A percentile compares a stretch with the other conserved stretches of the same genome.
These are phyloP conservation scores for Poeciliopsis presidionis DNA, from an alignment of 2,797 vertebrate species.

Conservation along the genomic window DNA sequence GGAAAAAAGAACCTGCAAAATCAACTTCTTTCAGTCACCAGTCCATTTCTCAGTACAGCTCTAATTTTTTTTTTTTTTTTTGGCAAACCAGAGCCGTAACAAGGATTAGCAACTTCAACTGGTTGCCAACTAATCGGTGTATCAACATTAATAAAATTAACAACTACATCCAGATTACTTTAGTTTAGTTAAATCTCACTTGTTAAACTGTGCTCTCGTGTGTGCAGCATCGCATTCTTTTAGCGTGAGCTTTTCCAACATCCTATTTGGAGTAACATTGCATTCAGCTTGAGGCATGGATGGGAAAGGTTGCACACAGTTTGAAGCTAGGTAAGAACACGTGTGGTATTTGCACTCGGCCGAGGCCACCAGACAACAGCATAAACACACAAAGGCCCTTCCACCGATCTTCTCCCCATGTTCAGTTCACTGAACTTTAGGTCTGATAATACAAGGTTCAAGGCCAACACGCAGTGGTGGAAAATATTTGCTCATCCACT, in stretches of 20 bases:
- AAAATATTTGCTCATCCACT: conserved; percentile 15
- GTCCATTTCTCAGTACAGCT: not conserved
- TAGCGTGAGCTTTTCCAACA: not conserved
- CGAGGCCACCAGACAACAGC: conserved; percentile 66
- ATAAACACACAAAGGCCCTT: conserved; percentile 56
- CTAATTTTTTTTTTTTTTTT: not conserved
- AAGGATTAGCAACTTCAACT: not conserved
- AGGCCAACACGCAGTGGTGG: conserved; percentile 9
- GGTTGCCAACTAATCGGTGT: not conserved
- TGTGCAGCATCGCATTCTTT: not conserved
- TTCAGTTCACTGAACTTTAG: conserved; percentile 38
- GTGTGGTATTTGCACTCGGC: conserved; percentile 39
- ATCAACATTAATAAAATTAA: not conserved
- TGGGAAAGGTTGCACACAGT: conserved; percentile 6
- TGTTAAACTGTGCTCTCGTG: not conserved
- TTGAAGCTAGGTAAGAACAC: conserved; percentile 34
- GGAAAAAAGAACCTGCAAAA: not conserved
- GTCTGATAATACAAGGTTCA: conserved; percentile 16
- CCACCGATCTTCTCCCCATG: conserved; percentile 48
- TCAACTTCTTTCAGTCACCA: not conserved
- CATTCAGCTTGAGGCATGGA: conserved; percentile 14
- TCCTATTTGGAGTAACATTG: conserved; percentile 3
- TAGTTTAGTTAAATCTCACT: not conserved
- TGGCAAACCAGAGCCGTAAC: not conserved
- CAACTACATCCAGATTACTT: not conserved